Evolutionary conservation across 2,888 invertebrate genomes (phyloP).

Genomic region (Pterostichus madidus): DNA sequence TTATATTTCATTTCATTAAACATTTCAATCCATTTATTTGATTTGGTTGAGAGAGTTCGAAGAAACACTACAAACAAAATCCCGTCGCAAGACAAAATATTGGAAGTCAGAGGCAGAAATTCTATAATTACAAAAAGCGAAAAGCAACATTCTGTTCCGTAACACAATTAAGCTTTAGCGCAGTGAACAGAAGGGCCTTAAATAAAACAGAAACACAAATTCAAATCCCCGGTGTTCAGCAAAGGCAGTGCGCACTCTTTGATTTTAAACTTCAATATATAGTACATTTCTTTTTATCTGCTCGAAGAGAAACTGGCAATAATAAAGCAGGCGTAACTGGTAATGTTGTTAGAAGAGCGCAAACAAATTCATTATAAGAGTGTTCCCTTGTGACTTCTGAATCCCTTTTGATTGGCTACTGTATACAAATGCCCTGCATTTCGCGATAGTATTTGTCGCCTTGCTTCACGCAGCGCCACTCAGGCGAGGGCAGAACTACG

Average conservation of each 20-base stretch:
- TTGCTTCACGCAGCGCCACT: neutral
- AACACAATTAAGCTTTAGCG: conserved; percentile 64
- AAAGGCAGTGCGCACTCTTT: conserved; percentile 59
- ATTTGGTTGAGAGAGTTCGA: neutral
- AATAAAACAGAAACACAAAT: conserved; percentile 65
- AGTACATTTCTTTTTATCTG: conserved; percentile 64
- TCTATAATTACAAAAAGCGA: conserved; percentile 64
- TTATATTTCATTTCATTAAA: conserved; percentile 7
- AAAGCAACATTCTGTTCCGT: conserved; percentile 63
- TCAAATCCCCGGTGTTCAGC: conserved; percentile 56
- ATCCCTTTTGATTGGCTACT: conserved; percentile 70
- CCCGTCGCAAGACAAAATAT: conserved; percentile 34
- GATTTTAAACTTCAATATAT: conserved; percentile 65
- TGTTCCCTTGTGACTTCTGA: conserved; percentile 70
- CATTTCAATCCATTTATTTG: too few species aligned
- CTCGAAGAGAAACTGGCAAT: conserved; percentile 56
- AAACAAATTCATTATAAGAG: conserved; percentile 71
- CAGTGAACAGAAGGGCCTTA: conserved; percentile 54
- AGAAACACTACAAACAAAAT: conserved; percentile 28
- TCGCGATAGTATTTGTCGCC: conserved; percentile 52
- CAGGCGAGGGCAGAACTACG: neutral
- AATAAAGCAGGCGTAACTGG: conserved; percentile 59
- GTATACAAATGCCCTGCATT: conserved; percentile 43
- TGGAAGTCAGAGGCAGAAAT: conserved; percentile 31
- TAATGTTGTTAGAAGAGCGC: conserved; percentile 68